Conservation (phyloP, 2,888 invertebrate genomes). For the Helobdella robusta region DNA sequence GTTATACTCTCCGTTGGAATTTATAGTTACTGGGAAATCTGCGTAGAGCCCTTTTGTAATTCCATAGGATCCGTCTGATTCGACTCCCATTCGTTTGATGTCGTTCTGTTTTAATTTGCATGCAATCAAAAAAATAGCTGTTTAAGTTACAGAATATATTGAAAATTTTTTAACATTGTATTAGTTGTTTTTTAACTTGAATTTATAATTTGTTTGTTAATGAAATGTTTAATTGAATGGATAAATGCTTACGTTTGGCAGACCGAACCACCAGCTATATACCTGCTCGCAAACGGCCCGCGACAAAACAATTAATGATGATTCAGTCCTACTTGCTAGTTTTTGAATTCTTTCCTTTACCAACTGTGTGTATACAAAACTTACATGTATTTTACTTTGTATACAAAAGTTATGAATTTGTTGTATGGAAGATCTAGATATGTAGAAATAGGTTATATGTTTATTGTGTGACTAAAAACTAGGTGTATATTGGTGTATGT, state of each 20-base stretch:
- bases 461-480: too few relatives aligned
- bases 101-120: constrained; percentile 4
- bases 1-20: not conserved
- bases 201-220: too few relatives aligned
- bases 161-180: too few relatives aligned
- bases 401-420: too few relatives aligned
- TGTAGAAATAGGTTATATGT: too few relatives aligned
- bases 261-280: constrained; percentile 22
- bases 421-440: too few relatives aligned
- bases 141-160: not conserved
- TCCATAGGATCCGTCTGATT: constrained; percentile 26
- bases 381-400: too few relatives aligned
- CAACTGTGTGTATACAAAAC: constrained; percentile 3
- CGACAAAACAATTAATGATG: too few relatives aligned
- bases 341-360: constrained; percentile 9
- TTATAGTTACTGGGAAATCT: constrained; percentile 24
- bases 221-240: too few relatives aligned
- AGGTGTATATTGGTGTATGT: too few relatives aligned
- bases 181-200: not conserved
- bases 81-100: constrained; percentile 24
- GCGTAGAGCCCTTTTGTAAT: constrained; percentile 21
- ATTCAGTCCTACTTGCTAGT: not conserved
- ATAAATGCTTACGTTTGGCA: too few relatives aligned
- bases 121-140: not conserved
- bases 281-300: constrained; percentile 26